Conservation (phyloP, 2,113 vertebrate genomes). For the Bujurquina vittata region DNA sequence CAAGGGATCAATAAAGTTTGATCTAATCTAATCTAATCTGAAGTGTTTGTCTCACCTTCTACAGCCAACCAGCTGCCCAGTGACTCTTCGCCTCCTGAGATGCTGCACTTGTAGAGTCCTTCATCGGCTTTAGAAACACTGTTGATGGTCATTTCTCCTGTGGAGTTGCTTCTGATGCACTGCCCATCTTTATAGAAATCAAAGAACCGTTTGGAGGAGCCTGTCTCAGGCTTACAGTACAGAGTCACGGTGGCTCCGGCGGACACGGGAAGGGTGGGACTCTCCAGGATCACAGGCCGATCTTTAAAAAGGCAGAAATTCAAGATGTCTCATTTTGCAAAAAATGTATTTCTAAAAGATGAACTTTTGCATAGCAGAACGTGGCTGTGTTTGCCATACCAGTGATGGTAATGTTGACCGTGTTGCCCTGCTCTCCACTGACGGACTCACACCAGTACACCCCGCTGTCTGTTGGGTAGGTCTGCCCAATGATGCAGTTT, state of each 20-base stretch:
- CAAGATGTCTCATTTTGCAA: fast-evolving
- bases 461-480: constrained; percentile 56
- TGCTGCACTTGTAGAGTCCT: constrained; percentile 62
- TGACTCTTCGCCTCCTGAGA: constrained; percentile 30
- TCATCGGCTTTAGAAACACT: constrained; percentile 32
- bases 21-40: too few species aligned
- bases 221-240: not conserved
- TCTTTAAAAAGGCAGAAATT: constrained; percentile 5
- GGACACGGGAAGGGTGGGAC: constrained; percentile 23
- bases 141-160: constrained; percentile 33
- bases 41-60: constrained; percentile 7
- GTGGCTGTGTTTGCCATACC: constrained; percentile 15
- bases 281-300: constrained; percentile 30
- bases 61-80: constrained; percentile 53
- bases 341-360: fast-evolving
- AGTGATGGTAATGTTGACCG: constrained; percentile 51
- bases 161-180: constrained; percentile 12
- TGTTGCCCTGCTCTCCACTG: not conserved
- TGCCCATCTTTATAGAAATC: constrained; percentile 51
- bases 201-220: not conserved
- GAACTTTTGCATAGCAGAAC: not conserved
- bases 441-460: constrained; percentile 60
- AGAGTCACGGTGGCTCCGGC: constrained; percentile 32
- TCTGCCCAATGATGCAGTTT: constrained; percentile 22
- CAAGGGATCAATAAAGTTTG: too few species aligned